Base-by-base conservation (phyloP, 2,888 invertebrate genomes). In the Tetramorium bicarinatum region DNA sequence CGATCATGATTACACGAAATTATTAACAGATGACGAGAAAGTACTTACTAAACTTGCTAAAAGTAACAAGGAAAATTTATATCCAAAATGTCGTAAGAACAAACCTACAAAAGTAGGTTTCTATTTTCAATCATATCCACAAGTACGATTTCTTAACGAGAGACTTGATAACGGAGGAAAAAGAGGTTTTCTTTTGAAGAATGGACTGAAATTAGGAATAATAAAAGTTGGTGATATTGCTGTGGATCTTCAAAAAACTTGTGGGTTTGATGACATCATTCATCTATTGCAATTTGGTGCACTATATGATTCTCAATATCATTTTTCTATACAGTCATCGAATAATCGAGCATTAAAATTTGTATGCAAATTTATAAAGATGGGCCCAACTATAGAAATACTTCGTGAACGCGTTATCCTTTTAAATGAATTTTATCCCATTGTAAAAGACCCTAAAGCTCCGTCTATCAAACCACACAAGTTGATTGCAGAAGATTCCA, bases 101-200 rank as follows among this genome's bases (percentile, higher is more conserved):
- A 29, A 29, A 29, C 29, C 29, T 29, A 2, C 29, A 29, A 29
- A 29, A 29, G 29, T 29, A 29, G 29, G 29, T 29, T 29, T 29
- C 29, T 29, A 29, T 29, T 29, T 29, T 29, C 29, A 29, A 29
- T 29, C 62, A 38, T 62, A 38, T 38, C 38, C 62, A 62, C 62
- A 62, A 62, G 38, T 62, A 62, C 62, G n/a, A 62, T 62, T 62
- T 62, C 62, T 62, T n/a, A 62, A 62, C 15, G 62, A 62, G 18
- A 62, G 62, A 62, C 11, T 62, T 62, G 62, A 62, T 62, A 62
- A 62, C 38, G 38, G 62, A 61, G 61, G 34, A 61, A 61, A 61
- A 62, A 62, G n/a, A 62, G 38, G 38, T 62, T 62, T 62, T 62
- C 62, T 62, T 34, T 62, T 61, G 34, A 62, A 15, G 4, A 62